These are phyloP conservation scores for Lophotis ruficrista DNA, from an alignment of 2,113 vertebrate species.

Conservation along the genomic window DNA sequence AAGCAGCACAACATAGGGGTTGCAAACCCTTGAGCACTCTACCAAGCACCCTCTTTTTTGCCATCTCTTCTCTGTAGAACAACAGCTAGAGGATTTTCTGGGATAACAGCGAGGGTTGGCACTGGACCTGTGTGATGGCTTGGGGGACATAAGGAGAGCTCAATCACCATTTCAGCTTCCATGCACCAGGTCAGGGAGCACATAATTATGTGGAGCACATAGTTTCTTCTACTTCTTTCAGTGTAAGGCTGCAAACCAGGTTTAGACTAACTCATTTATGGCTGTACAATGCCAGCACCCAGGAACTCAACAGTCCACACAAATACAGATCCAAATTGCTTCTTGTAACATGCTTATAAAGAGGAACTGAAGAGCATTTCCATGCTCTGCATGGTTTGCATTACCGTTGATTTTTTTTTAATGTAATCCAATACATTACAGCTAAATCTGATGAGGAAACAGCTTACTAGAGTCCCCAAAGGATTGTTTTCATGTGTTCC, in stretches of 20 bases:
- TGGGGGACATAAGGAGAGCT: neutral
- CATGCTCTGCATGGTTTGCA: conserved; percentile 10
- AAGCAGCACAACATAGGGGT: neutral
- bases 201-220: neutral
- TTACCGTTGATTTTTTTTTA: neutral
- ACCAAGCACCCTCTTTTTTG: neutral
- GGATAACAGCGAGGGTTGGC: neutral
- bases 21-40: fast-evolving
- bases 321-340: conserved; percentile 50
- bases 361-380: conserved; percentile 44
- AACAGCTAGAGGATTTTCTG: neutral
- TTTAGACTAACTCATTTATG: conserved; percentile 7
- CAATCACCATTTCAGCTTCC: neutral
- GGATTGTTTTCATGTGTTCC: conserved; percentile 1
- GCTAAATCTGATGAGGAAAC: conserved; percentile 61
- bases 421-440: conserved; percentile 22
- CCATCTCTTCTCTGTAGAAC: neutral
- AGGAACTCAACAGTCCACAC: neutral
- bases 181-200: no score
- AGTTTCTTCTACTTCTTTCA: neutral
- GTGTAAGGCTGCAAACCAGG: neutral
- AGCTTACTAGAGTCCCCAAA: neutral
- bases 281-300: neutral
- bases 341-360: conserved; percentile 29
- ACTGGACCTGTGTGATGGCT: fast-evolving